These are phyloP conservation scores for Papilio helenus DNA, from an alignment of 1,140 invertebrate genomes.

Conservation along the genomic window DNA sequence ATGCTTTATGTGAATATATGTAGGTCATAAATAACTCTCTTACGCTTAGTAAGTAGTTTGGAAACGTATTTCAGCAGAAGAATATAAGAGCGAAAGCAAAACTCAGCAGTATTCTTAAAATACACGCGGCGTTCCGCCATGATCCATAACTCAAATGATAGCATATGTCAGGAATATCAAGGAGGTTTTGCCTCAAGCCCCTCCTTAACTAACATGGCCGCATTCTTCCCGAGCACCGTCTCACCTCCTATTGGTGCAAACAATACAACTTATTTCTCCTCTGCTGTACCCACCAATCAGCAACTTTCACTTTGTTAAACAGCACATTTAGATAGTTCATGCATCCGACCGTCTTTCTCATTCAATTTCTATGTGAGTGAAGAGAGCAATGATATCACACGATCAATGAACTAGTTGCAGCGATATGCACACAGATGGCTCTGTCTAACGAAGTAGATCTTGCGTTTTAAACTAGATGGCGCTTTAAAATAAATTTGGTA, in stretches of 20 bases:
- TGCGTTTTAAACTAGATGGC: slow-evolving; percentile 49
- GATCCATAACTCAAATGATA: slow-evolving; percentile 79
- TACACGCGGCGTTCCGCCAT: slow-evolving; percentile 71
- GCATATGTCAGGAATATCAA: slow-evolving; percentile 81
- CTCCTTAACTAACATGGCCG: slow-evolving; percentile 79
- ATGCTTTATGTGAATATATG: slow-evolving; percentile 28
- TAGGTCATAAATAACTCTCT: slow-evolving; percentile 48
- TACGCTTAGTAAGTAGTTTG: slow-evolving; percentile 42
- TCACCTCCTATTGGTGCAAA: slow-evolving; percentile 64
- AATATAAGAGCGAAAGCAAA: slow-evolving; percentile 65
- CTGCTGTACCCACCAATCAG: slow-evolving; percentile 70
- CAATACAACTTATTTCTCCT: slow-evolving; percentile 55
- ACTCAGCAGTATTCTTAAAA: slow-evolving; percentile 74
- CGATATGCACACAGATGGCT: slow-evolving; percentile 63
- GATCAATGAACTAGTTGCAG: slow-evolving; percentile 46
- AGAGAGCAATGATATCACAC: slow-evolving; percentile 54
- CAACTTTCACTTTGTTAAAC: slow-evolving; percentile 55
- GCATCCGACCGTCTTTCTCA: slow-evolving; percentile 54
- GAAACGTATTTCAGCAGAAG: slow-evolving; percentile 55
- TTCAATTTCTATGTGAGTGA: slow-evolving; percentile 58
- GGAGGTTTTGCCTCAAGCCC: slow-evolving; percentile 71
- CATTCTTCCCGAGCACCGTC: slow-evolving; percentile 54
- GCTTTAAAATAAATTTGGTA: slow-evolving; percentile 9
- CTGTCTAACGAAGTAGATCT: slow-evolving; percentile 52
- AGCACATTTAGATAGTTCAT: slow-evolving; percentile 62